Evolutionary conservation across 2,797 vertebrate genomes (phyloP).

Genomic region (Nannoperca australis): DNA sequence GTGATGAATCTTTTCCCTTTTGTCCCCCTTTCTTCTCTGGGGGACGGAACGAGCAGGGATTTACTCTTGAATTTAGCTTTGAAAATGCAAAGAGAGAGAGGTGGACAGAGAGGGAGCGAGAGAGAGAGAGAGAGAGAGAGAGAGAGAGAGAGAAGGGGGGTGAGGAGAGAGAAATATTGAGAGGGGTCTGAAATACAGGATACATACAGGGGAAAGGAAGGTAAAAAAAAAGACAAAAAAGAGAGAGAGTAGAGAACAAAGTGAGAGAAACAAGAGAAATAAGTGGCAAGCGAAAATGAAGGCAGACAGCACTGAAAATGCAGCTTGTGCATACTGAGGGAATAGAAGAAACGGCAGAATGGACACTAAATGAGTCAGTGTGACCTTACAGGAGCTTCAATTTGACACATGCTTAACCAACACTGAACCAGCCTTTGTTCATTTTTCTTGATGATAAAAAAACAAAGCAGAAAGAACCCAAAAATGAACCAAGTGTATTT

Average conservation of each 20-base stretch:
- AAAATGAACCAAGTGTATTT: not conserved
- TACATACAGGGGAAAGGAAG: slow-evolving; percentile 30
- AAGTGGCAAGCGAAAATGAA: not conserved
- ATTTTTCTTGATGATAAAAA: not conserved
- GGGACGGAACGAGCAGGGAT: slow-evolving; percentile 76
- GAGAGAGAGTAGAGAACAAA: not conserved
- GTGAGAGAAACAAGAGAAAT: slow-evolving; percentile 22
- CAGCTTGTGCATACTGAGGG: slow-evolving; percentile 2
- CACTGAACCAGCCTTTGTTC: not conserved
- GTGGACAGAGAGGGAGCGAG: slow-evolving; percentile 40
- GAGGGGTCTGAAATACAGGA: slow-evolving; percentile 48
- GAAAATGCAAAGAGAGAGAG: slow-evolving; percentile 64
- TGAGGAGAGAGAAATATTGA: slow-evolving; percentile 52
- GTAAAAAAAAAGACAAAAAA: slow-evolving; percentile 28
- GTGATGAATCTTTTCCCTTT: slow-evolving; percentile 89
- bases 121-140: slow-evolving; percentile 44
- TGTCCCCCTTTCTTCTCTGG: slow-evolving; percentile 79
- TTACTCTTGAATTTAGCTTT: slow-evolving; percentile 80
- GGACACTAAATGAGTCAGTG: slow-evolving; percentile 4
- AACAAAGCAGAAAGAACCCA: slow-evolving; percentile 3
- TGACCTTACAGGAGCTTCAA: slow-evolving; percentile 28
- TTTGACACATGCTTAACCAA: slow-evolving; percentile 30
- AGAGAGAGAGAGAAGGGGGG: slow-evolving; percentile 23
- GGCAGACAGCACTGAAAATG: not conserved
- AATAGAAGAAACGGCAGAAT: slow-evolving; percentile 28